These are phyloP conservation scores for Leptobrachium leishanense DNA, from an alignment of 2,113 vertebrate species.

Conservation along the genomic window DNA sequence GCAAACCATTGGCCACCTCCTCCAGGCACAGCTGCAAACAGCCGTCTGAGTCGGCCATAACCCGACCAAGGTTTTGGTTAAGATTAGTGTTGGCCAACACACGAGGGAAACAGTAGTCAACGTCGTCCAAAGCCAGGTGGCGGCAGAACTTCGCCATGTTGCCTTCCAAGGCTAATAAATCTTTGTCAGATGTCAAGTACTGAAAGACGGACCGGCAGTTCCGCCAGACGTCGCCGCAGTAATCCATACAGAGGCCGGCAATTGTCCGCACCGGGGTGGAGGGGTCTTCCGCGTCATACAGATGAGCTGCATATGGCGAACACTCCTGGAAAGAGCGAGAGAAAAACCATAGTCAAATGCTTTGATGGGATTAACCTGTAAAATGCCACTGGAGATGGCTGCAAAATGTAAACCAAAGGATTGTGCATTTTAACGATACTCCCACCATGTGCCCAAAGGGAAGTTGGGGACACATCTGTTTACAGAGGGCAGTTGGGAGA, in stretches of 20 bases:
- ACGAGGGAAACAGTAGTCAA: slow-evolving; percentile 89
- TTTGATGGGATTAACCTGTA: too few relatives aligned
- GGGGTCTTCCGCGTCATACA: slow-evolving; percentile 88
- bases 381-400: too few relatives aligned
- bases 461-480: too few relatives aligned
- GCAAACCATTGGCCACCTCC: slow-evolving; percentile 85
- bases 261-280: slow-evolving; percentile 78
- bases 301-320: slow-evolving; percentile 91
- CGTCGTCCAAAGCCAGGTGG: slow-evolving; percentile 77
- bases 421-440: too few relatives aligned
- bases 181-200: slow-evolving; percentile 69
- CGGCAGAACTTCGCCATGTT: slow-evolving; percentile 72
- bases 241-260: slow-evolving; percentile 89
- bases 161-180: slow-evolving; percentile 63
- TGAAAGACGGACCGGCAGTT: slow-evolving; percentile 74
- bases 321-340: slow-evolving; percentile 75
- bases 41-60: slow-evolving; percentile 72
- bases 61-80: slow-evolving; percentile 78
- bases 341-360: background rate
- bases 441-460: too few relatives aligned
- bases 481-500: too few relatives aligned
- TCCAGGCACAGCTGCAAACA: slow-evolving; percentile 89
- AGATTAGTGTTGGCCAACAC: slow-evolving; percentile 77
- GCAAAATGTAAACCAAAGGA: too few relatives aligned
- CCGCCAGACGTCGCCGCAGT: slow-evolving; percentile 78